A percentile compares a stretch with the other conserved stretches of the same genome.
These are phyloP conservation scores for Nomia melanderi DNA, from an alignment of 1,140 invertebrate genomes.

Conservation along the genomic window DNA sequence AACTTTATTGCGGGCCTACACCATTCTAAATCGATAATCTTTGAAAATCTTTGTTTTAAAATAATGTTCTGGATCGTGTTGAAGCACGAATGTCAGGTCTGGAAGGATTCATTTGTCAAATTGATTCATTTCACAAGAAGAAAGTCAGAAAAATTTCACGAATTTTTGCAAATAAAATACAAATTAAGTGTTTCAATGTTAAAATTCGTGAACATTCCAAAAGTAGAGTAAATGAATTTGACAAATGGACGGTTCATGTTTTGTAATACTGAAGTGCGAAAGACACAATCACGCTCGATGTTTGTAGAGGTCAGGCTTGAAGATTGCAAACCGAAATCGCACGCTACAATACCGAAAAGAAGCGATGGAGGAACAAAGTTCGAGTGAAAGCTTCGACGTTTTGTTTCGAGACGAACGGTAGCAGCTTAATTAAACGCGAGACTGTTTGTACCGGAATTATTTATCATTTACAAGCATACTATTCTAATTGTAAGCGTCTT, in stretches of 20 bases:
- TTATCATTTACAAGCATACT: not conserved
- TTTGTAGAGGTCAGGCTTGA: not conserved
- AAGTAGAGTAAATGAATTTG: too few species aligned
- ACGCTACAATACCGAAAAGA: not conserved
- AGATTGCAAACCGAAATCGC: not conserved
- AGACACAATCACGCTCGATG: conserved; percentile 32
- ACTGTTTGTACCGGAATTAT: conserved; percentile 10
- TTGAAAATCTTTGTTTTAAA: too few species aligned
- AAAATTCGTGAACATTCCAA: too few species aligned
- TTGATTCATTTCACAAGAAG: too few species aligned
- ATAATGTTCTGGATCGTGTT: not conserved
- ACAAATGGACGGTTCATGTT: not conserved
- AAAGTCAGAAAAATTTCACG: too few species aligned
- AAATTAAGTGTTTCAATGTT: too few species aligned
- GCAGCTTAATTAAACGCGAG: not conserved
- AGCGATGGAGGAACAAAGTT: not conserved
- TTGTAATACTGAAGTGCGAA: conserved; percentile 27
- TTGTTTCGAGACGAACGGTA: not conserved
- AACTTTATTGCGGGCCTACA: too few species aligned
- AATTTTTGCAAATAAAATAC: too few species aligned
- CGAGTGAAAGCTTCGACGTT: conserved; percentile 6
- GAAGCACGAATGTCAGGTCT: not conserved
- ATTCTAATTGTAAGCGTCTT: conserved; percentile 14
- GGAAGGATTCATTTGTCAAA: conserved; percentile 16
- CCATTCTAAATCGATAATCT: too few species aligned